Evolutionary conservation across 2,797 vertebrate genomes (phyloP).

Genomic region (Triplophysa bombifrons): DNA sequence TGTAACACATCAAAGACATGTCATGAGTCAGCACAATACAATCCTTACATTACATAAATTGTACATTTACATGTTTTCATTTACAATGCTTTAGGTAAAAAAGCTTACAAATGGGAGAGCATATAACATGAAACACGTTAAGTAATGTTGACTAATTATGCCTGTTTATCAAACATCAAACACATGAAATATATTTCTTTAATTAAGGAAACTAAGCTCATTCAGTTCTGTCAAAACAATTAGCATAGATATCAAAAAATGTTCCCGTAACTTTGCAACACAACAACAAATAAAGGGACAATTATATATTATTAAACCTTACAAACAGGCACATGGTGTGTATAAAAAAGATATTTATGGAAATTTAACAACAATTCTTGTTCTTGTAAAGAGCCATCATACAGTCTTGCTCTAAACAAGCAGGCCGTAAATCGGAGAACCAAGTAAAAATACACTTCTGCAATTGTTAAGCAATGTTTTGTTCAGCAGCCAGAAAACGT

Average conservation of each 20-base stretch:
- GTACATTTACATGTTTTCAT: too few relatives aligned
- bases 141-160: not conserved
- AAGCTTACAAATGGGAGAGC: too few relatives aligned
- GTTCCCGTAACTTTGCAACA: too few relatives aligned
- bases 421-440: slow-evolving; percentile 4
- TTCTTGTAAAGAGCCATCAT: slow-evolving; percentile 6
- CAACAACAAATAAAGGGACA: too few relatives aligned
- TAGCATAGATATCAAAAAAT: not conserved
- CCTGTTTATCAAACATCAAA: not conserved
- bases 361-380: not conserved
- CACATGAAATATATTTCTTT: not conserved
- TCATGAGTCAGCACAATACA: not conserved
- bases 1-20: not conserved
- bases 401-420: slow-evolving; percentile 5
- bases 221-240: not conserved
- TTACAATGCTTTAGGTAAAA: too few relatives aligned
- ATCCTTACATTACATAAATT: not conserved
- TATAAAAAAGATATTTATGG: too few relatives aligned
- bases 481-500: not conserved
- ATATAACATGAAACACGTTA: too few relatives aligned
- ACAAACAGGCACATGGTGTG: too few relatives aligned
- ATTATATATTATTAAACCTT: too few relatives aligned
- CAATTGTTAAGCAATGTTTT: not conserved
- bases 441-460: slow-evolving; percentile 21
- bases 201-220: not conserved